phyloP scores from a whole-genome alignment of 1,140 invertebrate species.

The Drosophila nebulosa region DNA sequence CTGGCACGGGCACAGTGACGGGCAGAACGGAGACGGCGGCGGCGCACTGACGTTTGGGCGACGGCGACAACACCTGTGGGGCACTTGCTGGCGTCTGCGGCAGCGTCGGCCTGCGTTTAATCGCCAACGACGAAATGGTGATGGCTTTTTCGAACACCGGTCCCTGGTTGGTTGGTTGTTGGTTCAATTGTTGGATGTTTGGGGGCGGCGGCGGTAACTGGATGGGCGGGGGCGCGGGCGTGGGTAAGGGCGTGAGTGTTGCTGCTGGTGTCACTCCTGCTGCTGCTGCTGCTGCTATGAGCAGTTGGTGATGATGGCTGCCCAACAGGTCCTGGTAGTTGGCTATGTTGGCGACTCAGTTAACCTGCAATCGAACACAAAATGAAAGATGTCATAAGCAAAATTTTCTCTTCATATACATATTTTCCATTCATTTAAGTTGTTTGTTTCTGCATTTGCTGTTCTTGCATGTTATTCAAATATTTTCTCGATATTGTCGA shows the following conservation, averaged over 20 bases:
- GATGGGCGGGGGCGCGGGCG: constrained; percentile 14
- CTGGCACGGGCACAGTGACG: constrained; percentile 46
- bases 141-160: constrained; percentile 80
- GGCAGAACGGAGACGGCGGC: constrained; percentile 78
- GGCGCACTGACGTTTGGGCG: constrained; percentile 81
- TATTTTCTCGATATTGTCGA: constrained; percentile 56
- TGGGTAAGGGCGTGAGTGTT: constrained; percentile 48
- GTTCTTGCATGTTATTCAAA: constrained; percentile 41
- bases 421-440: constrained; percentile 31
- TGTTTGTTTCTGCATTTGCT: constrained; percentile 18
- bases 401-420: constrained; percentile 16
- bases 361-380: constrained; percentile 20
- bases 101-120: constrained; percentile 82
- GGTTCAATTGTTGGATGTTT: constrained; percentile 13
- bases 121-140: constrained; percentile 82
- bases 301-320: constrained; percentile 74
- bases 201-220: constrained; percentile 15
- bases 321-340: constrained; percentile 74
- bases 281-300: constrained; percentile 42
- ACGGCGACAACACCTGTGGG: constrained; percentile 81
- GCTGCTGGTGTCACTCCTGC: constrained; percentile 58
- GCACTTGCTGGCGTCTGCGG: constrained; percentile 82
- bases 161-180: constrained; percentile 60
- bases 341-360: constrained; percentile 75
- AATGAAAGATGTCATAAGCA: background rate